phyloP scores from a whole-genome alignment of 64 coral and sea anemone species.

The Porites lutea region DNA sequence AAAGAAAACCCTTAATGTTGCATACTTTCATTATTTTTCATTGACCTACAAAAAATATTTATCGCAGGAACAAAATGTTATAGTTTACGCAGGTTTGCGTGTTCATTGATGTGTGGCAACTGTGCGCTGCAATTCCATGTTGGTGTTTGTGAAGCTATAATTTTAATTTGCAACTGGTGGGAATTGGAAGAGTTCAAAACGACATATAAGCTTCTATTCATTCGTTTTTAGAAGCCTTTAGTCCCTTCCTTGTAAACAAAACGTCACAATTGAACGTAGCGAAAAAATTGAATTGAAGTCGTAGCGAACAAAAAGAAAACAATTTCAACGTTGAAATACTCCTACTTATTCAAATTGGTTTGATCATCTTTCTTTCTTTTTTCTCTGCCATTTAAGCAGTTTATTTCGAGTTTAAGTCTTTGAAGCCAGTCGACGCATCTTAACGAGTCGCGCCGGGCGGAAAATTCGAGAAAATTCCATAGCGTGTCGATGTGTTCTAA shows the following conservation, averaged over 20 bases:
- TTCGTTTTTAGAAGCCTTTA: conserved; percentile 39
- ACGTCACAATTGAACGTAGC: conserved; percentile 47
- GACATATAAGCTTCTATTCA: conserved; percentile 45
- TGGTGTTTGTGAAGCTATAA: conserved; percentile 39
- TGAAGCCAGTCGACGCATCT: background rate
- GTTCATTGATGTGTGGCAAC: background rate
- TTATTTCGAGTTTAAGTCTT: conserved; percentile 8
- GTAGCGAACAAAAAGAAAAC: conserved; percentile 9
- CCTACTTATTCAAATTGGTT: conserved; percentile 1
- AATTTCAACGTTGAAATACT: background rate
- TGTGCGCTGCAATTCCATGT: conserved; percentile 39
- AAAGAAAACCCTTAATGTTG: conserved; percentile 17
- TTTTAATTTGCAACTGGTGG: conserved; percentile 48
- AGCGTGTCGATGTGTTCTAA: background rate
- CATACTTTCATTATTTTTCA: conserved; percentile 1
- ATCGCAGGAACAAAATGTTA: conserved; percentile 21
- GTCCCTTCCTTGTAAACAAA: conserved; percentile 46
- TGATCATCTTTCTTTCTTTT: conserved; percentile 19
- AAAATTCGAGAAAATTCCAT: conserved; percentile 23
- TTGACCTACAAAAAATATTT: conserved; percentile 17
- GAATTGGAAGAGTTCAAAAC: conserved; percentile 53
- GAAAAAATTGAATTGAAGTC: too few relatives aligned
- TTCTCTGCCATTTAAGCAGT: conserved; percentile 8
- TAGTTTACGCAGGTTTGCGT: conserved; percentile 6
- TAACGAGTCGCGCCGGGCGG: background rate